Conservation (phyloP, 2,113 vertebrate genomes). For the Campylorhamphus procurvoides region DNA sequence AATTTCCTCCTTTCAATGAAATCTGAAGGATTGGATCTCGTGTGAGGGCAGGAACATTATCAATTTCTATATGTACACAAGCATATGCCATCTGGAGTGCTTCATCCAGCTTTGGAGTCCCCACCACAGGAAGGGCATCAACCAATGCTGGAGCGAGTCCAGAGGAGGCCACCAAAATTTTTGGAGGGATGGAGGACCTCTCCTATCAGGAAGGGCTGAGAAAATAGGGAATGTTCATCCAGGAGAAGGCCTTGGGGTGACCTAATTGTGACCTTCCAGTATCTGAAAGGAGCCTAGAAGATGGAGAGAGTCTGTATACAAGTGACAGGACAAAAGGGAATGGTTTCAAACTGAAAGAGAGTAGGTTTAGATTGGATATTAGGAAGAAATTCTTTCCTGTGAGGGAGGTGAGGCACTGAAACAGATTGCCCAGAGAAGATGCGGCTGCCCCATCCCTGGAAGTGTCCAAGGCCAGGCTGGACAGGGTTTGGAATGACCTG, state of each 20-base stretch:
- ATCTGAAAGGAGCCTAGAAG: neutral
- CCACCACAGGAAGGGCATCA: neutral
- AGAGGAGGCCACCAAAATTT: neutral
- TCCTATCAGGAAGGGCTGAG: neutral
- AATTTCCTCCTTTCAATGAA: neutral
- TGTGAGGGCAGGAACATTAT: neutral
- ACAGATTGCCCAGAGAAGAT: neutral
- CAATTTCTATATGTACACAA: neutral
- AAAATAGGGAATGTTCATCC: neutral
- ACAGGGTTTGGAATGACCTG: rapidly evolving
- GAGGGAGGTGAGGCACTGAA: rapidly evolving
- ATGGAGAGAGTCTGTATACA: neutral
- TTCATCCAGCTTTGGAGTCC: neutral
- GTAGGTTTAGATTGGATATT: neutral
- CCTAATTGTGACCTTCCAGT: no score
- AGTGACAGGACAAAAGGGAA: neutral
- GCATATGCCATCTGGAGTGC: neutral
- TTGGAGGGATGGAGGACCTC: neutral
- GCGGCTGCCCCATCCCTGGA: neutral
- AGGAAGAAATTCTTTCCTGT: neutral
- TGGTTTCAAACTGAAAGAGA: neutral
- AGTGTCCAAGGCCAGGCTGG: neutral
- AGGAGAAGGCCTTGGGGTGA: neutral
- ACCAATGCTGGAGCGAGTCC: neutral
- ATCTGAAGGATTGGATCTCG: neutral